Base-by-base conservation (phyloP, 2,797 vertebrate species). In the Danio albolineatus region DNA sequence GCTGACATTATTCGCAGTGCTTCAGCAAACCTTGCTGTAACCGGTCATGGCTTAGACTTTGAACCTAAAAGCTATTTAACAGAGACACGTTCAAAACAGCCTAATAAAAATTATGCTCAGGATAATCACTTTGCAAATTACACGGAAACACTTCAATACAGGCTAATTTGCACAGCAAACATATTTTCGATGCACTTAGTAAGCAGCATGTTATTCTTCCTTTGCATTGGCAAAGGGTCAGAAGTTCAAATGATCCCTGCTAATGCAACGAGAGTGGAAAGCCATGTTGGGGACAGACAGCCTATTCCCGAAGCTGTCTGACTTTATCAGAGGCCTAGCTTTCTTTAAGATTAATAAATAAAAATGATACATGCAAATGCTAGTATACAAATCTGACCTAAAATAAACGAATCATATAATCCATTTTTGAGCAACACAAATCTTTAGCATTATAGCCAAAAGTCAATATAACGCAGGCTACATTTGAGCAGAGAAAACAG, bases 141-240 rank as follows among this genome's bases (percentile, higher is more conserved):
- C 36, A 16, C n/a, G n/a, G 44, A 38, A 36, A 44, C 28, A 49
- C 4, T 2, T n/a, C 8, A 16, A 16, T 44, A 28, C 1, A 28
- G 28, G 28, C 28, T n/a, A 2, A 5, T 2, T 13, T 4, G 16
- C 19, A 44, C 3, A 7, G 43, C 14, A 14, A 38, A 49, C 16
- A 46, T 38, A 7, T 48, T 39, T 77, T 38, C 36, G 46, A 62
- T 41, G 64, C 14, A 53, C 17, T 43, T 53, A 14, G 78, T 73
- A 90, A 90, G 21, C 87, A 89, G 89, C 91, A 88, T 79, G 91
- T 88, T 85, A 81, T 89, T 90, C 85, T 85, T 84, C 89, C 85
- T 89, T 82, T 88, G 88, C 87, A 87, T 92, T 94, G 93, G 90
- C 87, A 92, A 93, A 90, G 93, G 95, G 95, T 96, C 94, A 95